These are phyloP conservation scores for Porites divaricata DNA, from an alignment of 92 coral and sea anemone species.

Conservation along the genomic window DNA sequence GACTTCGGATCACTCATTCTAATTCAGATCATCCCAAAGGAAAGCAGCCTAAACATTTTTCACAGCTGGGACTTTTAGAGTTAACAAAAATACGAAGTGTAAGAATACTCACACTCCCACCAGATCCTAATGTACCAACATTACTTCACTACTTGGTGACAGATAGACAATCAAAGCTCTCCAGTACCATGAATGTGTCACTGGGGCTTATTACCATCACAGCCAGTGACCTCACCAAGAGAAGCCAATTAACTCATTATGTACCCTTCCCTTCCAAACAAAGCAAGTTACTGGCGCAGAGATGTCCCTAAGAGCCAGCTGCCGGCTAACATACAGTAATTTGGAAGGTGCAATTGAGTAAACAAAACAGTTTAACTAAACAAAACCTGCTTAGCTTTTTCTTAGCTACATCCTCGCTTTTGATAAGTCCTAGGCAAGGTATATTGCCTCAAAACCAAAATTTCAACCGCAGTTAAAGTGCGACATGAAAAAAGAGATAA, in stretches of 20 bases:
- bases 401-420: no score
- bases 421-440: background rate
- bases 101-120: conserved; percentile 89
- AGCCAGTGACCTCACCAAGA: conserved; percentile 79
- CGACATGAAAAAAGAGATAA: background rate
- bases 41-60: no score
- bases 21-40: no score
- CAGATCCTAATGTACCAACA: conserved; percentile 48
- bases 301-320: no score
- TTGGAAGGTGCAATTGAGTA: background rate
- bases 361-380: background rate
- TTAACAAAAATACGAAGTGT: conserved; percentile 33
- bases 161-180: conserved; percentile 40
- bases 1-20: no score
- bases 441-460: background rate
- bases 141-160: conserved; percentile 15
- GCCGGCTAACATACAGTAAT: background rate
- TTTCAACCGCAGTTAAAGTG: background rate
- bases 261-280: background rate
- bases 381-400: no score
- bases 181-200: conserved; percentile 56
- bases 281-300: background rate
- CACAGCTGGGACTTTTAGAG: no score
- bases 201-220: conserved; percentile 87
- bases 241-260: conserved; percentile 55